These are phyloP conservation scores for Leucoptera coffeella DNA, from an alignment of 2,888 invertebrate species.

Conservation along the genomic window DNA sequence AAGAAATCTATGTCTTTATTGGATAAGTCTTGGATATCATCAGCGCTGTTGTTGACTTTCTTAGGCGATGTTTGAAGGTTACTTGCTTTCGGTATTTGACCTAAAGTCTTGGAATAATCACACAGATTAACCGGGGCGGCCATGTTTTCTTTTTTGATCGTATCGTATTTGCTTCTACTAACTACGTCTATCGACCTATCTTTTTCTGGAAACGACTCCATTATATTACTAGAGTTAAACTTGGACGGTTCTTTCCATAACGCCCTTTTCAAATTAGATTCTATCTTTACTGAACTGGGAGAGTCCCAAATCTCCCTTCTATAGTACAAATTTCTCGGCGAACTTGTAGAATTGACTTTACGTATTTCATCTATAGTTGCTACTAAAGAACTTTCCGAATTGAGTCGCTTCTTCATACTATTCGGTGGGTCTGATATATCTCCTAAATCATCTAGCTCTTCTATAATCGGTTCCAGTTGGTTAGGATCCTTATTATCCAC, in stretches of 20 bases:
- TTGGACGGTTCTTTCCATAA: constrained; percentile 45
- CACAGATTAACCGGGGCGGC: constrained; percentile 10
- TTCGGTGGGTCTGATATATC: constrained; percentile 29
- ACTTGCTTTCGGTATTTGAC: constrained; percentile 18
- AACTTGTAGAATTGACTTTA: constrained; percentile 49
- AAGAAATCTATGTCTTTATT: constrained; percentile 38
- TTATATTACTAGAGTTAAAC: constrained; percentile 32
- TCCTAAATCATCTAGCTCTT: constrained; percentile 52
- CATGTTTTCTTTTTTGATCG: constrained; percentile 17
- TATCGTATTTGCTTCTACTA: constrained; percentile 17
- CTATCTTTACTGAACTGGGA: constrained; percentile 26
- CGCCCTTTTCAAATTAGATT: constrained; percentile 27
- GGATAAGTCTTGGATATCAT: constrained; percentile 23
- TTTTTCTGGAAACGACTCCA: constrained; percentile 35
- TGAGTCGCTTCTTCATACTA: constrained; percentile 33
- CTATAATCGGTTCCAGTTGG: constrained; percentile 48
- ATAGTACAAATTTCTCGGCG: constrained; percentile 51
- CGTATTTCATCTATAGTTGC: constrained; percentile 60
- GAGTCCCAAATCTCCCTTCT: constrained; percentile 47
- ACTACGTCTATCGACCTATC: constrained; percentile 22
- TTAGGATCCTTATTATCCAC: constrained; percentile 49
- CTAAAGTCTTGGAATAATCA: constrained; percentile 16
- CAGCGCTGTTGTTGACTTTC: constrained; percentile 18
- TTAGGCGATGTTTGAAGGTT: constrained; percentile 17
- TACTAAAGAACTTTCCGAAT: constrained; percentile 54